Evolutionary conservation across 2,888 invertebrate species (phyloP), one percentile per base, ranked within the genome.

Genomic region (Hartigia nigra): DNA sequence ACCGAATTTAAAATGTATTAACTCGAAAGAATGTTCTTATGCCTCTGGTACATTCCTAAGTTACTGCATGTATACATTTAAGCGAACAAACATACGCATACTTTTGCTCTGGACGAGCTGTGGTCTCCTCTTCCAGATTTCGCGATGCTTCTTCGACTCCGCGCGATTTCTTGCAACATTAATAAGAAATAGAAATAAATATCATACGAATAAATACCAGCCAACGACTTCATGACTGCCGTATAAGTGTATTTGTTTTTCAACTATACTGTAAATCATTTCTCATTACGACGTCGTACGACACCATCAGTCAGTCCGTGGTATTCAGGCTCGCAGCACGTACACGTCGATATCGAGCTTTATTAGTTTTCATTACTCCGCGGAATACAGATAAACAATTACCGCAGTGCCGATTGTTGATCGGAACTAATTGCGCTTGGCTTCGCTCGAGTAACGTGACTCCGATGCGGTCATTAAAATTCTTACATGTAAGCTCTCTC

Each of bases 231-330:
- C 55, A 23, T 55, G 55, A 55, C 31, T 72, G 31, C 72, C 72
- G 72, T 31, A 72, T 12, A 72, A 72, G 23, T 72, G 31, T 34
- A 72, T 72, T 72, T 34, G 72, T 34, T 72, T 72, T 72, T 72
- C 31, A 34, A 72, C 31, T 72, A 31, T 72, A 31, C 31, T 72
- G 31, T 31, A 72, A 31, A 72, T 34, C 12, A 72, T 72, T n/a
- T 72, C 72, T 14, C 34, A 32, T 72, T 72, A 72, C 9, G 72
- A 32, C 31, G 72, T 72, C 72, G 34, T 72, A 72, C 55, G 55
- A 55, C 55, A 55, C 23, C 55, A 14, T 55, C 23, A 23, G 14
- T 55, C 55, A 55, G 55, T 55, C 55, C 23, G 14, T 55, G 55
- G 55, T 55, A 55, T 55, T 55, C 23, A 23, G 14, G 55, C 55